These are phyloP conservation scores for Parnassius orleans DNA, from an alignment of 2,888 invertebrate genomes.

Conservation along the genomic window DNA sequence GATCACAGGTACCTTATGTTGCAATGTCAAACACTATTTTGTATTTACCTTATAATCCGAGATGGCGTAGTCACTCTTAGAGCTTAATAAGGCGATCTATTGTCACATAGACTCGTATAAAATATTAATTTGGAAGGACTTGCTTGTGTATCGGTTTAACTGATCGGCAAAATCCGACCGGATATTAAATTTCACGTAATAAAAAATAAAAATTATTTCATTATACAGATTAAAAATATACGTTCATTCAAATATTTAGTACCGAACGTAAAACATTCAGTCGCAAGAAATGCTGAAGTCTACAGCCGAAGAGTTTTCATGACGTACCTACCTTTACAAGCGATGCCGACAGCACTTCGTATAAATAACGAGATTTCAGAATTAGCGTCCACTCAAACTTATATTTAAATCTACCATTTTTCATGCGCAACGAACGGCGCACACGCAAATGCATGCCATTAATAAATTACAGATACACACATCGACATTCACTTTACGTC, in stretches of 20 bases:
- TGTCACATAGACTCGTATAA: no score
- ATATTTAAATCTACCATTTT: constrained; percentile 70
- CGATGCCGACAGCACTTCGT: constrained; percentile 28
- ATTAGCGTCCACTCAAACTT: constrained; percentile 58
- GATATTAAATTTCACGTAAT: no score
- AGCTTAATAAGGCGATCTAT: no score
- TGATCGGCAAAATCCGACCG: no score
- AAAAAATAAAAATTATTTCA: no score
- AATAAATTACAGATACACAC: constrained; percentile 74
- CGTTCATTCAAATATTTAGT: neutral
- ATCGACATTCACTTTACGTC: constrained; percentile 54
- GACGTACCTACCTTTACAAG: neutral
- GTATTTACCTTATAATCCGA: no score
- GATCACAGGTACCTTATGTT: no score
- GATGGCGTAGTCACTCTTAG: no score
- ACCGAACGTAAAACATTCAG: constrained; percentile 1
- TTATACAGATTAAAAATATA: no score
- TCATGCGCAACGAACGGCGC: constrained; percentile 63
- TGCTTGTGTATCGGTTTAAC: no score
- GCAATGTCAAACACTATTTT: no score
- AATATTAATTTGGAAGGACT: no score
- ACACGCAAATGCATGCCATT: constrained; percentile 72
- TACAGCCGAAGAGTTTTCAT: constrained; percentile 2
- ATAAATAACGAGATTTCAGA: constrained; percentile 53
- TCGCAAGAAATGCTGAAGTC: constrained; percentile 1